A percentile compares a stretch with the other conserved stretches of the same genome.
These are phyloP conservation scores for Syngnathus acus DNA, from an alignment of 2,797 vertebrate species.

Conservation along the genomic window DNA sequence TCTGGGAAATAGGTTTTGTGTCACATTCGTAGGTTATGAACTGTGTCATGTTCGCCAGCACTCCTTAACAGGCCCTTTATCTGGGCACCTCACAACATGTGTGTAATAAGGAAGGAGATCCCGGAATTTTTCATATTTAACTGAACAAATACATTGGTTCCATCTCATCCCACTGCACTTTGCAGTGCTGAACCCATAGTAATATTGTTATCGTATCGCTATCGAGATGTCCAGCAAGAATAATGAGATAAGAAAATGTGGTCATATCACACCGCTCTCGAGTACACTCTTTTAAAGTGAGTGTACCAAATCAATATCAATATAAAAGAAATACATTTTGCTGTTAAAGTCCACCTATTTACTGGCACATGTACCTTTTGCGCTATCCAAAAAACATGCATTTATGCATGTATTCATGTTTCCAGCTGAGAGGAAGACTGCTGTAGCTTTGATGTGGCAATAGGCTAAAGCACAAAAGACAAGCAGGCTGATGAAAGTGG, in stretches of 20 bases:
- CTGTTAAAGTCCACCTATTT: constrained; percentile 34
- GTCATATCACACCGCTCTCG: constrained; percentile 5
- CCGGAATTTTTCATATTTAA: constrained; percentile 73
- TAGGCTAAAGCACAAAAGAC: constrained; percentile 66
- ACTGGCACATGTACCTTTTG: constrained; percentile 38
- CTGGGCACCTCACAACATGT: constrained; percentile 66
- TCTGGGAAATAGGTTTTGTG: too few relatives aligned
- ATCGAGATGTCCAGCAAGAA: too few relatives aligned
- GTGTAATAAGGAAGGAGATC: too few relatives aligned
- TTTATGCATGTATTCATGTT: constrained; percentile 88
- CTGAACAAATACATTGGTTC: constrained; percentile 98
- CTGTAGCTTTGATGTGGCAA: constrained; percentile 81
- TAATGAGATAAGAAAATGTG: too few relatives aligned
- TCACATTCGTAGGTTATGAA: too few relatives aligned
- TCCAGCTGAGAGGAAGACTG: constrained; percentile 53
- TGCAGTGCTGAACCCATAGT: constrained; percentile 76
- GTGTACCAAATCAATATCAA: constrained; percentile 63
- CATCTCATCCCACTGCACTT: constrained; percentile 84
- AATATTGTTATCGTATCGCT: constrained; percentile 40
- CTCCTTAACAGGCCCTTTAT: constrained; percentile 24
- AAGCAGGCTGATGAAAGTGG: constrained; percentile 84
- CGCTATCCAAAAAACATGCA: constrained; percentile 33
- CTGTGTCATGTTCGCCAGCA: too few relatives aligned
- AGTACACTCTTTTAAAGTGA: constrained; percentile 77
- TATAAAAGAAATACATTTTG: constrained; percentile 22